Base-by-base conservation (phyloP, 2,888 invertebrate species). In the Pyrochroa serraticornis region DNA sequence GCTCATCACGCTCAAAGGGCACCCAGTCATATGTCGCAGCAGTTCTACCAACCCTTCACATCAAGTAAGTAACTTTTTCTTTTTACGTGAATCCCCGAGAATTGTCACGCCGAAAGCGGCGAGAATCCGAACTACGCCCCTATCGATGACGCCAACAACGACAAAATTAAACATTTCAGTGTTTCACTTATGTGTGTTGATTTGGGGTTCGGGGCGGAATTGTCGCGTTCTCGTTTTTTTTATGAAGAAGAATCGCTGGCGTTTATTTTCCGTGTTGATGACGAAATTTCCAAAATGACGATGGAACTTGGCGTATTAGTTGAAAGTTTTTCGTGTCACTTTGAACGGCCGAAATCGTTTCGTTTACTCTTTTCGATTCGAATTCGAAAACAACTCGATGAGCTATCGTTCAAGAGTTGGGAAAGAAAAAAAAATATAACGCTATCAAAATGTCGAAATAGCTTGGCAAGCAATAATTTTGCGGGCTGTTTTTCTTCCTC, bases 1-100 rank as follows among this genome's bases (percentile, higher is more conserved):
- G 61, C 71, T 9, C 72, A 71, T 57, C 71, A 71, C 44, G 53
- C 57, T 30, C 65, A 64, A 49, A 68, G 73, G 55, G 62, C 72
- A 42, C 61, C 68, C 39, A 65, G 58, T 58, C 72, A 74, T 51
- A 65, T 74, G 65, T 66, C 72, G 7, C 74, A 74, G 59, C 74
- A 72, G 52, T 75, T 74, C 60, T 75, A 74, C 61, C 75, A 70
- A 64, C 72, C 73, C 30, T 74, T 75, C 62, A 65, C 73, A 36
- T 66, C 74, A 65, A 72, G 75, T 75, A 69, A 74, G 75, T 73
- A 47, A 14, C 13, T 10, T 6, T 34, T 38, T 41, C 34, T 34
- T 32, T 9, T n/a, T n/a, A n/a, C n/a, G n/a, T n/a, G n/a, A n/a
- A n/a, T n/a, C n/a, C n/a, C n/a, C n/a, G n/a, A 2, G 22, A 22